Conservation (phyloP, 2,113 vertebrate genomes). For the Sinocyclocheilus grahami region DNA sequence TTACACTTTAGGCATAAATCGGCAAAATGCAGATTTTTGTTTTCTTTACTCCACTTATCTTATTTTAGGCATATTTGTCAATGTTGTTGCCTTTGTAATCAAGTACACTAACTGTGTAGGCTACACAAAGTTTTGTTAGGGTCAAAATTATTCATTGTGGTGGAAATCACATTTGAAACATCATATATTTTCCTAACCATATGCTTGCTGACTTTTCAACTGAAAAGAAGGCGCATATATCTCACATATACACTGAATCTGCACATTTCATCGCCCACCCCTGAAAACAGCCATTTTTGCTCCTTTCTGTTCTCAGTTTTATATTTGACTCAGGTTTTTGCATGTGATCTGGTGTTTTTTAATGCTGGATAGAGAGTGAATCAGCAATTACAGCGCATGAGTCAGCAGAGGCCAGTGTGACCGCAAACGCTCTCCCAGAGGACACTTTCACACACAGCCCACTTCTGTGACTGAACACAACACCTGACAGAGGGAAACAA, state of each 20-base stretch:
- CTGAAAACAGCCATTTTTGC: neutral
- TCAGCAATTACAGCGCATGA: conserved; percentile 27
- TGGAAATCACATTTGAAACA: neutral
- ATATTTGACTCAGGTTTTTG: conserved; percentile 13
- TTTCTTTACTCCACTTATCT: too few species aligned
- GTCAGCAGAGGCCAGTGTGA: conserved; percentile 38
- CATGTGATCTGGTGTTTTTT: neutral
- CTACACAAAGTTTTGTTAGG: neutral
- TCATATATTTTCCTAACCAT: neutral
- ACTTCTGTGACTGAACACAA: conserved; percentile 41
- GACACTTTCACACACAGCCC: conserved; percentile 29
- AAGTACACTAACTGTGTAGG: neutral
- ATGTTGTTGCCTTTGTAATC: too few species aligned
- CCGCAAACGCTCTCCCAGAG: neutral
- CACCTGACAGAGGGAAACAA: conserved; percentile 47
- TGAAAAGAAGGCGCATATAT: neutral
- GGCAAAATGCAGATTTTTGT: too few species aligned
- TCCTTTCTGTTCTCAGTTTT: neutral
- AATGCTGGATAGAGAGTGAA: conserved; percentile 22
- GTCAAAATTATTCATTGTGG: neutral
- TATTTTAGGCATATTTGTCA: too few species aligned
- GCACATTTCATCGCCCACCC: neutral
- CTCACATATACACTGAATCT: neutral
- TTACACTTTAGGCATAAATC: too few species aligned
- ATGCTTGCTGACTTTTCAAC: neutral